A percentile compares a stretch with the other conserved stretches of the same genome.
Evolutionary conservation across 2,888 invertebrate species (phyloP).

Genomic region (Sphaeridia pumilis): DNA sequence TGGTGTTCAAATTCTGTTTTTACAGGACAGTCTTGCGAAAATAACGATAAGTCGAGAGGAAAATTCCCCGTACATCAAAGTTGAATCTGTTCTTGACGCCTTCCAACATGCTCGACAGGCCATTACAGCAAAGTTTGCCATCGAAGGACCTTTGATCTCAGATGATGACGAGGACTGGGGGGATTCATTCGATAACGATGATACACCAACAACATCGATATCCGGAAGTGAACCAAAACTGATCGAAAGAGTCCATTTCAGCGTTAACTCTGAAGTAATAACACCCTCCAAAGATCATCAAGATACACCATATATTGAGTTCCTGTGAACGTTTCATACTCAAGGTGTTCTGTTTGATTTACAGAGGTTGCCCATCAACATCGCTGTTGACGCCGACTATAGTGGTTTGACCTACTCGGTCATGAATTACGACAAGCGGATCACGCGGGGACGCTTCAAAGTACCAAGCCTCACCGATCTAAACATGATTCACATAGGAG

Average conservation of each 20-base stretch:
- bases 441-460: not conserved
- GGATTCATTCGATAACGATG: no score
- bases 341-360: not conserved
- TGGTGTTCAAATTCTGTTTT: not conserved
- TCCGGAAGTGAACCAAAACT: not conserved
- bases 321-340: no score
- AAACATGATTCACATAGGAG: not conserved
- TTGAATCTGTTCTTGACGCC: not conserved
- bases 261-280: conserved; percentile 4
- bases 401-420: conserved; percentile 5
- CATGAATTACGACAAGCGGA: not conserved
- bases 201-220: not conserved
- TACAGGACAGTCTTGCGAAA: conserved; percentile 1
- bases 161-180: not conserved
- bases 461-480: not conserved
- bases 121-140: not conserved
- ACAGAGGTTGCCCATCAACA: conserved; percentile 1
- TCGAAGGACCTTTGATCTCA: not conserved
- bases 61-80: not conserved
- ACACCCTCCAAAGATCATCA: not conserved
- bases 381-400: conserved; percentile 1
- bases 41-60: not conserved
- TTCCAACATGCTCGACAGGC: conserved; percentile 5
- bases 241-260: not conserved
- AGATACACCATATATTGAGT: not conserved